Evolutionary conservation across 1,140 invertebrate species (phyloP).

Genomic region (Zaprionus kolodkinae): DNA sequence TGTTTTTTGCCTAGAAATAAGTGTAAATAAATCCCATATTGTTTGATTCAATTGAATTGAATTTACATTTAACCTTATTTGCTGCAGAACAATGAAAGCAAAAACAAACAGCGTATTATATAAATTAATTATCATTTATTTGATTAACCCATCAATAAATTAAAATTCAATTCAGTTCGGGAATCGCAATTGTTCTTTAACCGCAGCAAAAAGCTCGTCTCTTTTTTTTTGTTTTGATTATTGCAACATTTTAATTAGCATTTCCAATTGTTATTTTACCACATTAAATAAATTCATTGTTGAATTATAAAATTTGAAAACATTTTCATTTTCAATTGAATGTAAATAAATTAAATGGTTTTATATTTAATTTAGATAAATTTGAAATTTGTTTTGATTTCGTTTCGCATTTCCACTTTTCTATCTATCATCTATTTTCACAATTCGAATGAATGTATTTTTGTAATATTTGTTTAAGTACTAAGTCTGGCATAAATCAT

Average conservation of each 20-base stretch:
- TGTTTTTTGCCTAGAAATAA: neutral
- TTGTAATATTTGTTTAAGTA: slow-evolving; percentile 19
- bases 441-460: slow-evolving; percentile 35
- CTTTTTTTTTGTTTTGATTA: slow-evolving; percentile 5
- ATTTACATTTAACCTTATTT: neutral
- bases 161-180: neutral
- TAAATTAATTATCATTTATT: slow-evolving; percentile 1
- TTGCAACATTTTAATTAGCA: slow-evolving; percentile 16
- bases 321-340: slow-evolving; percentile 27
- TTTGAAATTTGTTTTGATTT: slow-evolving; percentile 17
- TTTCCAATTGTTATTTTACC: neutral
- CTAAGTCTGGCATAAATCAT: slow-evolving; percentile 34
- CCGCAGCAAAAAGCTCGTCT: neutral
- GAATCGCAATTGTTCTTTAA: neutral
- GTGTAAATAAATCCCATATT: slow-evolving; percentile 18
- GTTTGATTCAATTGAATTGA: neutral
- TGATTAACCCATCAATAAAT: slow-evolving; percentile 13
- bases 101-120: no score
- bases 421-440: neutral
- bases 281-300: neutral
- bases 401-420: neutral
- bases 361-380: slow-evolving; percentile 10
- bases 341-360: slow-evolving; percentile 20
- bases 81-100: no score
- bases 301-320: neutral